These are phyloP conservation scores for Caenorhabditis macrosperma DNA, from an alignment of 2,888 invertebrate genomes.

Conservation along the genomic window DNA sequence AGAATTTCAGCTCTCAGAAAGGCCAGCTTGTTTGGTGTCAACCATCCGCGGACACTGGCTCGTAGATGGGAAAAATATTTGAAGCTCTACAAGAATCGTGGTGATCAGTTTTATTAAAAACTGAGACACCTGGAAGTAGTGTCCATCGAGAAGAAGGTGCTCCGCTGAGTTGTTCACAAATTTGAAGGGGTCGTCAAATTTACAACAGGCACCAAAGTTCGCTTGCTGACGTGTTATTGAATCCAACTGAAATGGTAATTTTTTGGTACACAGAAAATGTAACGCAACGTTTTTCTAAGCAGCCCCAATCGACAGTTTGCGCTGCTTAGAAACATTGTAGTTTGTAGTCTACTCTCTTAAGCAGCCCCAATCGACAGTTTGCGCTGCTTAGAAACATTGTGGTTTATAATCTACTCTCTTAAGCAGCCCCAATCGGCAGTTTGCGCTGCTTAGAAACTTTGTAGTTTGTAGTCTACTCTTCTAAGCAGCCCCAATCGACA, in stretches of 20 bases:
- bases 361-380: background rate
- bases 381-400: background rate
- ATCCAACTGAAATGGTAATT: background rate
- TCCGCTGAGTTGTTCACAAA: slow-evolving; percentile 10
- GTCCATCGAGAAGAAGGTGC: slow-evolving; percentile 39
- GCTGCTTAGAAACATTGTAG: background rate
- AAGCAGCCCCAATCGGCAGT: background rate
- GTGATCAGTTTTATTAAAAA: background rate
- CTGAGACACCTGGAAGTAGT: slow-evolving; percentile 42
- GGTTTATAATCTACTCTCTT: background rate
- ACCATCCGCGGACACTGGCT: slow-evolving; percentile 36
- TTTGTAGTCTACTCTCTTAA: background rate
- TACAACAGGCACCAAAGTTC: slow-evolving; percentile 40
- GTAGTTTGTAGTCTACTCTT: background rate
- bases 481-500: background rate
- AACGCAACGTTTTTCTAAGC: background rate
- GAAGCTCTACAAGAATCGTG: slow-evolving; percentile 49
- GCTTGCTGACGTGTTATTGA: slow-evolving; percentile 8
- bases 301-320: background rate
- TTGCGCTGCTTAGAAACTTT: background rate
- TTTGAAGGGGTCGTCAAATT: slow-evolving; percentile 28
- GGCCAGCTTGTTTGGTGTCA: slow-evolving; percentile 29
- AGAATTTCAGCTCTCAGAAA: slow-evolving; percentile 35
- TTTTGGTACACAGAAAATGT: too few species aligned
- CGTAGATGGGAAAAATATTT: slow-evolving; percentile 59